Conservation (phyloP, 2,113 vertebrate species). For the Lontra canadensis region DNA sequence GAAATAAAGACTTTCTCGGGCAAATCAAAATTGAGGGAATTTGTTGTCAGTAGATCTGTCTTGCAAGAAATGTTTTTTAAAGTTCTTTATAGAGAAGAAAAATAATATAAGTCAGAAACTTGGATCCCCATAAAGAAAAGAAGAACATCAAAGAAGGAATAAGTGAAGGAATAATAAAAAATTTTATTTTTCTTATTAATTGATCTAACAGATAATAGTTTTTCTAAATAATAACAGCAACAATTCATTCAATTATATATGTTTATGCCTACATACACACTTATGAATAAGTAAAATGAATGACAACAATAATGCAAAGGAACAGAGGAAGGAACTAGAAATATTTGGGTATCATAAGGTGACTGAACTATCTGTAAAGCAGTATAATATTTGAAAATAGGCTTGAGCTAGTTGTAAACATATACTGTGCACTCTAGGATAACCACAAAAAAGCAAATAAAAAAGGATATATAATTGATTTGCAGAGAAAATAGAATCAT, state of each 20-base stretch:
- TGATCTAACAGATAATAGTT: not conserved
- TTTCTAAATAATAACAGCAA: constrained; percentile 30
- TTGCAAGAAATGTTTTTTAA: not conserved
- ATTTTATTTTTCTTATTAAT: not conserved
- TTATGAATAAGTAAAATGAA: constrained; percentile 7
- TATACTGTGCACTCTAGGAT: not conserved
- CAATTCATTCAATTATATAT: not conserved
- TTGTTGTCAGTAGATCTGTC: not conserved
- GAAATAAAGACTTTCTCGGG: not conserved
- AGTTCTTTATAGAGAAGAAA: constrained; percentile 1
- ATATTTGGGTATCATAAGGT: not conserved
- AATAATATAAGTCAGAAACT: constrained; percentile 1
- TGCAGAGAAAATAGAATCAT: not conserved
- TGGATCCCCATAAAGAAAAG: not conserved
- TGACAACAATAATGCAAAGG: not conserved
- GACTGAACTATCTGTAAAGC: not conserved
- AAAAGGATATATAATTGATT: not conserved
- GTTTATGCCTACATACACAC: not conserved
- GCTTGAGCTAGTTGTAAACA: not conserved
- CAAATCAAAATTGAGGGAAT: not conserved
- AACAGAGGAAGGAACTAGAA: not conserved
- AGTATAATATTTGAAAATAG: not conserved
- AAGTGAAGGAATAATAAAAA: not conserved
- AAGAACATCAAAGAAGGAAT: not conserved
- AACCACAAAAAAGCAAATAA: not conserved